Base-by-base conservation (phyloP, 92 coral and sea anemone species). In the Zoanthus sansibaricus region DNA sequence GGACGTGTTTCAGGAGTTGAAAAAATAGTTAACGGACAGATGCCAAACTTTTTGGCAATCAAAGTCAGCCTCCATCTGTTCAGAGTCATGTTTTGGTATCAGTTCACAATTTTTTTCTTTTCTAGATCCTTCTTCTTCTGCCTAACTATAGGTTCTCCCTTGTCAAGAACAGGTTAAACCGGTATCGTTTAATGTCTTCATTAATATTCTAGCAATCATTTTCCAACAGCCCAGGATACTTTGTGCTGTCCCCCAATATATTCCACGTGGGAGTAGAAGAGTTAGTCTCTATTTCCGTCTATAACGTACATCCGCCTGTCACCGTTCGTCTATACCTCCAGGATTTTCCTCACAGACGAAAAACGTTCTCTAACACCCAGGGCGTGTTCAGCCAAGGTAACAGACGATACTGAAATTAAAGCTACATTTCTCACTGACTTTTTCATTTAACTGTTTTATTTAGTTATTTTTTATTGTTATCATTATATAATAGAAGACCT, bases 181-280 rank as follows among this genome's bases (percentile, higher is more conserved):
- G 42, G 42, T 37, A 37, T 37, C 42, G 42, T 37, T 37, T 37
- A 37, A 37, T 37, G 42, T 37, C 42, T 37, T 37, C 2, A 2
- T 37, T 37, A 49, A 49, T 67, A 69, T 21, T 11, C 4, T 9
- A 10, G 6, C 9, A 32, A 69, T 5, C 8, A 12, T 10, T 9
- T 69, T 12, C 10, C 74, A 6, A 69, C 73, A 80, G 85, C 75
- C 75, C 85, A 7, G 90, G 98, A 72, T 95, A 90, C 86, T 82
- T 94, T 18, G 92, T 97, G 31, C 87, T 95, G 87, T 93, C 99
- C 11, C 99, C 99, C 4, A 93, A 93, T 83, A 86, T 95, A 42
- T 89, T 97, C 82, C 99, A 92, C 83, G 92, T 97, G 66, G 99
- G 98, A 4, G 94, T 88, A 6, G 89, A 89, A 17, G 99, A 95